phyloP scores from a whole-genome alignment of 2,888 invertebrate genomes.

The Drosophila glabriapex region DNA sequence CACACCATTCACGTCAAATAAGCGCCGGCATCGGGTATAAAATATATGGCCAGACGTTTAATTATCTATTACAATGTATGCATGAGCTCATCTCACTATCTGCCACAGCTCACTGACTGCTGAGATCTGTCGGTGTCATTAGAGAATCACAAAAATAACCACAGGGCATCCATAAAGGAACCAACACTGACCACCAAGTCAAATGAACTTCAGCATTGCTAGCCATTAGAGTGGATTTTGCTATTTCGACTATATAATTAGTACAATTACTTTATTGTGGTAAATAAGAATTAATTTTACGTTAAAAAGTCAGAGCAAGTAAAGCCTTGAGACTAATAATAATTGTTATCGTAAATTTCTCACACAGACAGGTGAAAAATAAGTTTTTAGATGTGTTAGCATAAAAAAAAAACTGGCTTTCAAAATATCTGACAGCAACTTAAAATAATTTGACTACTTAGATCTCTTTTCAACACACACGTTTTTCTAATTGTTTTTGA shows the following conservation, averaged over 20 bases:
- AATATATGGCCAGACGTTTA: conserved; percentile 57
- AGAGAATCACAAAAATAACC: conserved; percentile 30
- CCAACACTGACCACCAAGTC: conserved; percentile 4
- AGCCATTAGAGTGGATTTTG: not conserved
- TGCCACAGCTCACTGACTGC: conserved; percentile 13
- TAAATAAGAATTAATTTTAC: not conserved
- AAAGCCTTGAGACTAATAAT: not conserved
- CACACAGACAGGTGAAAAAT: not conserved
- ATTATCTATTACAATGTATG: conserved; percentile 62
- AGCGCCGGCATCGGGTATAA: conserved; percentile 48
- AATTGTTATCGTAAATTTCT: not conserved
- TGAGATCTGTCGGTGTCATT: conserved; percentile 28
- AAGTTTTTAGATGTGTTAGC: not conserved
- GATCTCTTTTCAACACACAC: not conserved
- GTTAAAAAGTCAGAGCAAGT: not conserved
- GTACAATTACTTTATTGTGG: not conserved
- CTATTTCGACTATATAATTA: conserved; percentile 1
- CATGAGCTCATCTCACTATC: conserved; percentile 30
- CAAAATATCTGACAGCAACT: not conserved
- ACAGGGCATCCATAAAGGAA: conserved; percentile 21
- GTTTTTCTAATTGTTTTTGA: not conserved
- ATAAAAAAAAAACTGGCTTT: not conserved
- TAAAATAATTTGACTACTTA: not conserved
- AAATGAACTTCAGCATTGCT: conserved; percentile 1
- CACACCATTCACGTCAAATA: conserved; percentile 58